A percentile compares a stretch with the other conserved stretches of the same genome.
phyloP scores from a whole-genome alignment of 2,113 vertebrate genomes.

The Cyprinodon tularosa region DNA sequence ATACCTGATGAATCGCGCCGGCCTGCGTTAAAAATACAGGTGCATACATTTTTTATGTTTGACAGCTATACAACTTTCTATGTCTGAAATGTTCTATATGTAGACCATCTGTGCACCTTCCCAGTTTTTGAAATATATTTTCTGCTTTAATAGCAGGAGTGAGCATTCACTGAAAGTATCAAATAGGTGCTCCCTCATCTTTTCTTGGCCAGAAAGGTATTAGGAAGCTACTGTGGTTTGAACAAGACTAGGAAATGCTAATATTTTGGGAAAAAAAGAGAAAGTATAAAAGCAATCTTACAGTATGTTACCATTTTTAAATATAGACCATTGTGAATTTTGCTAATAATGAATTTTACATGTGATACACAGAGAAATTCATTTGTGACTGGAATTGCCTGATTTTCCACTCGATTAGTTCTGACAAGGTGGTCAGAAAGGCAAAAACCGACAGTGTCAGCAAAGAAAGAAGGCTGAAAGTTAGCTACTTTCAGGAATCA shows the following conservation, averaged over 20 bases:
- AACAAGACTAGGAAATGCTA: not conserved
- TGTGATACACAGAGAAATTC: not conserved
- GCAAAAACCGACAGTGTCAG: not conserved
- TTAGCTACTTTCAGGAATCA: not conserved
- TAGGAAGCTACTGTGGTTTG: not conserved
- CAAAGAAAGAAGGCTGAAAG: not conserved
- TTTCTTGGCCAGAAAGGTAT: not conserved
- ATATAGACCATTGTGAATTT: not conserved
- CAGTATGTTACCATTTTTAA: not conserved
- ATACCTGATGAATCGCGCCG: constrained; percentile 89
- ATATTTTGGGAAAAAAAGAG: not conserved
- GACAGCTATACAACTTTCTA: not conserved
- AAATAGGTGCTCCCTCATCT: not conserved
- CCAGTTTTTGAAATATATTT: not conserved
- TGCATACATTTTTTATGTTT: not conserved
- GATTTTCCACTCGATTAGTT: not conserved
- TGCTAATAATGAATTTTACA: not conserved
- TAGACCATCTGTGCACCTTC: not conserved
- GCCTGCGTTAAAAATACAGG: constrained; percentile 67
- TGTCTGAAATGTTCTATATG: not conserved
- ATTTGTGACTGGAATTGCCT: not conserved
- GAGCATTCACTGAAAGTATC: not conserved
- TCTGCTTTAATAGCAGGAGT: not conserved
- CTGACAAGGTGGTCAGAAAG: not conserved
- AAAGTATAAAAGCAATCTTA: not conserved